Evolutionary conservation across 2,888 invertebrate species (phyloP).

Genomic region (Polyommatus iphigenia): DNA sequence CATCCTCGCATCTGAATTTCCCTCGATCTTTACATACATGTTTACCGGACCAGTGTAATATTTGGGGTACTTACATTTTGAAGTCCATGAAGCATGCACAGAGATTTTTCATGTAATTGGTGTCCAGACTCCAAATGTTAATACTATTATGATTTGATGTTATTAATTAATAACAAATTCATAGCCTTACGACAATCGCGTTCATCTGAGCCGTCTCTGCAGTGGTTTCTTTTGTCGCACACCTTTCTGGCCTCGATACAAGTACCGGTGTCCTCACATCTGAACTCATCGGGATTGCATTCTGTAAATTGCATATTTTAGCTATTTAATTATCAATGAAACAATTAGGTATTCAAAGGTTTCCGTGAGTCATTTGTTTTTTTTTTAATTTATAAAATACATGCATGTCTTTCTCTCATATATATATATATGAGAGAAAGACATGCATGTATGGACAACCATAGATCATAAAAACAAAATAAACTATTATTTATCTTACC

Average conservation of each 20-base stretch:
- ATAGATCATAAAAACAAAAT: neutral
- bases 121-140: neutral
- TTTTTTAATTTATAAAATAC: neutral
- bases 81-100: constrained; percentile 54
- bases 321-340: neutral
- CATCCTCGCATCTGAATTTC: constrained; percentile 86
- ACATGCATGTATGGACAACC: no score
- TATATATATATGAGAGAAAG: no score
- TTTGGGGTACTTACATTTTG: constrained; percentile 62
- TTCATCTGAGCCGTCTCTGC: constrained; percentile 83
- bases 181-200: constrained; percentile 68
- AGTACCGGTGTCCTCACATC: constrained; percentile 79
- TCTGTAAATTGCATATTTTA: constrained; percentile 46
- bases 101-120: constrained; percentile 36
- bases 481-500: constrained; percentile 54
- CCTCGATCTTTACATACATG: constrained; percentile 72
- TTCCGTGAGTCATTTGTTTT: neutral
- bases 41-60: constrained; percentile 58
- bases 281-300: constrained; percentile 75
- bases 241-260: constrained; percentile 79
- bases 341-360: neutral
- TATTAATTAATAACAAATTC: neutral
- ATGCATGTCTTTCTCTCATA: neutral
- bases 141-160: neutral
- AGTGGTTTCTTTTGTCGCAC: constrained; percentile 79